A percentile compares a stretch with the other conserved stretches of the same genome.
phyloP scores from a whole-genome alignment of 2,888 invertebrate species.

The Danaus chrysippus region DNA sequence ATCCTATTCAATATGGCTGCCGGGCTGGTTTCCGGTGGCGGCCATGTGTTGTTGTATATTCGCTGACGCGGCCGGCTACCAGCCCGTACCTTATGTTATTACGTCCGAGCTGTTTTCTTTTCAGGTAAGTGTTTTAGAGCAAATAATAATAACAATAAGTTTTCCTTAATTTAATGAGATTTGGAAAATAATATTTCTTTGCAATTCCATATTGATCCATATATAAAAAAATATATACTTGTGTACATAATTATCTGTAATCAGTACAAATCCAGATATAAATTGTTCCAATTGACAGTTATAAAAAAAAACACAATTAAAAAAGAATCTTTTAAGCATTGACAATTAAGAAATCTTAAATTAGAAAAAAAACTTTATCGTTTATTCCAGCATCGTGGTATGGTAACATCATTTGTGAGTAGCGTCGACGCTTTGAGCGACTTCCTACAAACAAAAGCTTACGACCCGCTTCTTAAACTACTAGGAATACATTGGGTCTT shows the following conservation, averaged over 20 bases:
- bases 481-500: slow-evolving; percentile 74
- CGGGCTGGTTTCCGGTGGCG: slow-evolving; percentile 67
- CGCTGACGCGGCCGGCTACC: slow-evolving; percentile 67
- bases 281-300: no score
- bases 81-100: slow-evolving; percentile 71
- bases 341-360: no score
- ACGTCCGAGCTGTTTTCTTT: slow-evolving; percentile 69
- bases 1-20: slow-evolving; percentile 55
- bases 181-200: no score
- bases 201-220: no score
- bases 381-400: slow-evolving; percentile 63
- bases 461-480: slow-evolving; percentile 66
- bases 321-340: no score
- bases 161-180: no score
- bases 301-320: neutral
- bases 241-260: no score
- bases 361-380: slow-evolving; percentile 12
- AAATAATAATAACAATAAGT: no score
- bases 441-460: slow-evolving; percentile 70
- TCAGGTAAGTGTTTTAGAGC: slow-evolving; percentile 47
- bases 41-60: slow-evolving; percentile 73
- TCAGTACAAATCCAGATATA: no score
- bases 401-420: slow-evolving; percentile 69
- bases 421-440: slow-evolving; percentile 67
- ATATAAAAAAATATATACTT: no score